Evolutionary conservation across 2,113 vertebrate genomes (phyloP).

Genomic region (Lamprologus sp.): DNA sequence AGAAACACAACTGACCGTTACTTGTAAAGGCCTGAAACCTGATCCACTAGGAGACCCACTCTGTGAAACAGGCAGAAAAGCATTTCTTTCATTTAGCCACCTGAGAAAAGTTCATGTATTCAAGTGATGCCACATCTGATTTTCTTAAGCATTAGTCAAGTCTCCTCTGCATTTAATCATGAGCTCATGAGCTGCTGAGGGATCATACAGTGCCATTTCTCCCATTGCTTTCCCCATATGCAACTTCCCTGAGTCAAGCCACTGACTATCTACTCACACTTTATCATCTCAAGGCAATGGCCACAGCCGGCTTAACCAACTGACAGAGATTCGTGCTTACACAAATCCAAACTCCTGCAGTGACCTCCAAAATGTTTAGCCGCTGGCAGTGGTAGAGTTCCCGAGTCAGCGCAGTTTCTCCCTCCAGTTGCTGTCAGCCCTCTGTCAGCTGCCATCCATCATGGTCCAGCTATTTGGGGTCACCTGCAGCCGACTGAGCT

Average conservation of each 20-base stretch:
- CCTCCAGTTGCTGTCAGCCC: slow-evolving; percentile 70
- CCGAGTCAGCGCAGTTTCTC: slow-evolving; percentile 34
- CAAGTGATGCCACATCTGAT: not conserved
- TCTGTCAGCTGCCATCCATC: slow-evolving; percentile 80
- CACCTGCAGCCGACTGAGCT: slow-evolving; percentile 72
- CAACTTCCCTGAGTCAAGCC: not conserved
- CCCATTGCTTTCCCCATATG: not conserved
- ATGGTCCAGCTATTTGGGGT: slow-evolving; percentile 69
- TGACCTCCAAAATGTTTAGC: slow-evolving; percentile 45
- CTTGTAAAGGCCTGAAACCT: slow-evolving; percentile 45
- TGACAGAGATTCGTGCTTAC: not conserved
- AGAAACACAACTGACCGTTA: slow-evolving; percentile 55
- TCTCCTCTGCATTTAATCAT: not conserved
- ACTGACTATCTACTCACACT: not conserved
- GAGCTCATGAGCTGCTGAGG: not conserved
- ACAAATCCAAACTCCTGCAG: slow-evolving; percentile 28
- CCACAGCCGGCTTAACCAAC: not conserved
- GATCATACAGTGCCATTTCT: not conserved
- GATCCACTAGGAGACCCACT: slow-evolving; percentile 15
- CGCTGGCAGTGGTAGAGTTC: not conserved
- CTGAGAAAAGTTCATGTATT: not conserved
- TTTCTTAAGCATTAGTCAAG: not conserved
- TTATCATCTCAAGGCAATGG: not conserved
- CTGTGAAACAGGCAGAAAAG: not conserved
- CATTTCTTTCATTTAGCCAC: slow-evolving; percentile 1